Conservation (phyloP, 2,888 invertebrate species). For the Eupeodes latifasciatus region DNA sequence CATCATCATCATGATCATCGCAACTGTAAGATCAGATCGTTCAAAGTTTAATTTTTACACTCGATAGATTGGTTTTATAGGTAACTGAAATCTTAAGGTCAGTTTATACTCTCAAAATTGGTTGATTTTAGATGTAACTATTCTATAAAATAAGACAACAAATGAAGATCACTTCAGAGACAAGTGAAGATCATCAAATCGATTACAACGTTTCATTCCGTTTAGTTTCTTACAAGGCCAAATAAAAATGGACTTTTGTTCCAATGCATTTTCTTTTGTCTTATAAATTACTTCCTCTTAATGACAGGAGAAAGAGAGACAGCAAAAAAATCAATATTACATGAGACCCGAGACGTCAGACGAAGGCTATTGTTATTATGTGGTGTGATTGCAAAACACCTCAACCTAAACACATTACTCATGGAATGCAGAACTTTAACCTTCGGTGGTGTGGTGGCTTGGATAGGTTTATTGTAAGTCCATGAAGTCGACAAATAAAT, state of each 20-base stretch:
- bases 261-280: neutral
- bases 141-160: slow-evolving; percentile 19
- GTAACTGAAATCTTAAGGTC: slow-evolving; percentile 53
- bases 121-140: neutral
- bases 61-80: too few relatives aligned
- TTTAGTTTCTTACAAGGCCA: slow-evolving; percentile 29
- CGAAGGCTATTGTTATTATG: neutral
- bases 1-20: slow-evolving; percentile 28
- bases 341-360: neutral
- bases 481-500: neutral
- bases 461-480: neutral
- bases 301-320: neutral
- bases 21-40: slow-evolving; percentile 25
- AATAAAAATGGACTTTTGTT: neutral
- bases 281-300: slow-evolving; percentile 23
- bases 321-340: slow-evolving; percentile 25
- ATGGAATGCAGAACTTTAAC: slow-evolving; percentile 69
- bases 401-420: slow-evolving; percentile 45
- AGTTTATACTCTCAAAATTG: slow-evolving; percentile 31
- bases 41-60: neutral
- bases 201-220: slow-evolving; percentile 16
- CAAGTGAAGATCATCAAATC: slow-evolving; percentile 41
- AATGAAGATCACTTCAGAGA: slow-evolving; percentile 47
- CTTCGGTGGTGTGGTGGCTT: slow-evolving; percentile 32
- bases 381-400: slow-evolving; percentile 33